Evolutionary conservation across 2,113 vertebrate species (phyloP), one percentile per base, ranked within the genome.

Genomic region (Atractosteus spatula): DNA sequence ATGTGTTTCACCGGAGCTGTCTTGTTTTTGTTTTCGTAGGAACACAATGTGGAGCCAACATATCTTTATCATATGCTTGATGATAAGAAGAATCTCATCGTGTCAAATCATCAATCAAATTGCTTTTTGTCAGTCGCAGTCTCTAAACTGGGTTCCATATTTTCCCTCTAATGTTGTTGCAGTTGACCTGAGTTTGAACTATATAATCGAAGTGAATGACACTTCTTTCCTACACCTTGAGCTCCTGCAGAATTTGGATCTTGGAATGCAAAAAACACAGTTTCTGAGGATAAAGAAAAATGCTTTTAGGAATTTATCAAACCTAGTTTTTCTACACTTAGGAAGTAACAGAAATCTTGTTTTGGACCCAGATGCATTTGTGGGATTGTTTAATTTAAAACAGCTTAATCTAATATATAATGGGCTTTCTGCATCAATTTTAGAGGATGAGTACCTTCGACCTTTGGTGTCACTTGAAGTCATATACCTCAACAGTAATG

Each of bases 271-370:
- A 69, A 0, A 3, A 0, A 82, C 78, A 0, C 7, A 0, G 43
- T 64, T n/a, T 7, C 78, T 97, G 2, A 69, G 72, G 7, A 81
- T 97, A 41, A 83, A 80, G 71, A 89, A 82, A 74, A 85, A 90
- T 43, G 85, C 95, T 0, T 99, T 97, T 83, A 85, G 80, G 70
- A 83, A 90, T 62, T 79, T 94, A 76, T 87, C 85, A 51, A 92
- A 86, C 3, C 81, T 98, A 69, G 66, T 0, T 5, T 0, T 68
- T 56, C 82, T 98, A 67, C 86, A 94, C 61, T 82, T 98, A 7
- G 91, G 88, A 2, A 0, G 0, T 3, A 96, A 86, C 62, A 1
- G 0, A 0, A 44, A 84, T 3, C 83, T 92, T 8, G 74, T 77
- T 0, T 70, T 96, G 76, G 91, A 95, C 69, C 85, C 80, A 0